These are phyloP conservation scores for Microcebus murinus DNA, from an alignment of 2,113 vertebrate genomes.

Conservation along the genomic window DNA sequence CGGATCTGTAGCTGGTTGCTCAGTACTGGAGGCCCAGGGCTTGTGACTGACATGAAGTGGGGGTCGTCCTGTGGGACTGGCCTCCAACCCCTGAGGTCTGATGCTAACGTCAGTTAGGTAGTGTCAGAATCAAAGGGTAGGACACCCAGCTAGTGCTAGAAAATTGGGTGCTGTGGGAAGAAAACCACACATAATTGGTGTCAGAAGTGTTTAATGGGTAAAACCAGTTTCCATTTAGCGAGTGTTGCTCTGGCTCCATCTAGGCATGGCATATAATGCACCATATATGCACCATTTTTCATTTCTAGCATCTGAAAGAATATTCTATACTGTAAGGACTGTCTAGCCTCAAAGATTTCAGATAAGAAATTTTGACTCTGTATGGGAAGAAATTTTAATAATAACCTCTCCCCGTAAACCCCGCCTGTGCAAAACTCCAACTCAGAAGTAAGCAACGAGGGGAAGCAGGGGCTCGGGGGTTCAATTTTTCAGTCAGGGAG, in stretches of 20 bases:
- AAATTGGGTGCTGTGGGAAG: background rate
- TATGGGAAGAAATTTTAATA: background rate
- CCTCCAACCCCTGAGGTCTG: background rate
- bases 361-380: background rate
- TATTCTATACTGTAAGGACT: background rate
- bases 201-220: background rate
- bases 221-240: background rate
- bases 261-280: no score
- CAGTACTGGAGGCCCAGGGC: no score
- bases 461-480: background rate
- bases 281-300: background rate
- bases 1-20: background rate
- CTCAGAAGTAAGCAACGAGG: background rate
- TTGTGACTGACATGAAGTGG: background rate
- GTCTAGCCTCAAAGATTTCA: background rate
- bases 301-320: background rate
- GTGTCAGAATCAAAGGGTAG: background rate
- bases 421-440: background rate
- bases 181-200: background rate
- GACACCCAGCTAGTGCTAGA: no score
- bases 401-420: background rate
- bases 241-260: background rate
- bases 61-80: background rate
- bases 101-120: background rate
- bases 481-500: fast-evolving